Conservation (phyloP, 37 sponge, comb jelly and placozoan genomes). For the Eunapius fragilis region DNA sequence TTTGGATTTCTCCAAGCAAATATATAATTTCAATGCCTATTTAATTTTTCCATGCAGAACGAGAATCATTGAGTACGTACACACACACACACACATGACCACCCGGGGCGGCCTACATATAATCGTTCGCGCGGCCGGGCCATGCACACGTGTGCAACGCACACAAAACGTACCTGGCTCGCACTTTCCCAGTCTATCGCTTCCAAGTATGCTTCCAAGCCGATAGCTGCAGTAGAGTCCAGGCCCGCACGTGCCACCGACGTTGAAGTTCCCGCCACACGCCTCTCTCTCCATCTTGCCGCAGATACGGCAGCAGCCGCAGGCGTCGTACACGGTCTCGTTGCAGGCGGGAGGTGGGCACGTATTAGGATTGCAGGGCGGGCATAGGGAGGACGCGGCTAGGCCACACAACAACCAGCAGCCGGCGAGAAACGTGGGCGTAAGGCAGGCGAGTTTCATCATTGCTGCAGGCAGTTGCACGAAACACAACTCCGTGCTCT, state of each 20-base stretch:
- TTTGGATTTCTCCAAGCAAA: too few relatives aligned
- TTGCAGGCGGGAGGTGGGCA: conserved; percentile 27
- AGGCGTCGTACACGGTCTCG: background rate
- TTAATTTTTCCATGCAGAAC: too few relatives aligned
- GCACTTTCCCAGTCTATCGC: conserved; percentile 35
- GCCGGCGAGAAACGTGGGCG: background rate
- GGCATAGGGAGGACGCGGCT: background rate
- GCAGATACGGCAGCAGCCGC: conserved; percentile 57
- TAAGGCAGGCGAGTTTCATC: conserved; percentile 20
- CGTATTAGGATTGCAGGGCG: conserved; percentile 15
- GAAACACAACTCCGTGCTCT: background rate
- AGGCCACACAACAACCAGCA: background rate
- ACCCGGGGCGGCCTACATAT: too few relatives aligned
- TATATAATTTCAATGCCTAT: too few relatives aligned
- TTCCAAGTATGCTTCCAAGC: conserved; percentile 36
- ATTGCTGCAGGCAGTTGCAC: conserved; percentile 20
- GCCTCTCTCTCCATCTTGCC: conserved; percentile 29
- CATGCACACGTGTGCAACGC: too few relatives aligned
- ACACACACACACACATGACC: too few relatives aligned
- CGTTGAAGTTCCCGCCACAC: conserved; percentile 47
- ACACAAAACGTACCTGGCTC: conserved; percentile 40
- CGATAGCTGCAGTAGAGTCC: conserved; percentile 40
- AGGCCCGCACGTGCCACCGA: conserved; percentile 11
- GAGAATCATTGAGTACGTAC: too few relatives aligned
- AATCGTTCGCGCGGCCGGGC: too few relatives aligned